phyloP scores from a whole-genome alignment of 2,888 invertebrate genomes.

The Notocelia uddmanniana region DNA sequence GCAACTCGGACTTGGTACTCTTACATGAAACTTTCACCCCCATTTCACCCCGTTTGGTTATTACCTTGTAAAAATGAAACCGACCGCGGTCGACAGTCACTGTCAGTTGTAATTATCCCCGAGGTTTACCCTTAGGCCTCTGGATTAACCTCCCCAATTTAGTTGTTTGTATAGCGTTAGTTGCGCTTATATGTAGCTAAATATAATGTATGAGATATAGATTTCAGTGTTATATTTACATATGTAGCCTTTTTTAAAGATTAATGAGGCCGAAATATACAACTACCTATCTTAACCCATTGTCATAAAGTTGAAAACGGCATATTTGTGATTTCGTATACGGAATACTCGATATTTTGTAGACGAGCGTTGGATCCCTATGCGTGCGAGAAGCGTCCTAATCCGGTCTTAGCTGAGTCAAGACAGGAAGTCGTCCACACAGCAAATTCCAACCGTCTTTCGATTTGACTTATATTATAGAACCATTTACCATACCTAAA shows the following conservation, averaged over 20 bases:
- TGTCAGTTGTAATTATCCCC: constrained; percentile 1
- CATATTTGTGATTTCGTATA: neutral
- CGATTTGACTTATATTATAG: constrained; percentile 12
- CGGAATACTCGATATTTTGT: neutral
- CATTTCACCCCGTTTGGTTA: neutral
- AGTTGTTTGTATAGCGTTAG: neutral
- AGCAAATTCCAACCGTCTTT: constrained; percentile 59
- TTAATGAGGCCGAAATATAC: neutral
- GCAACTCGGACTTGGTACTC: neutral
- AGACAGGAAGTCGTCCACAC: constrained; percentile 68
- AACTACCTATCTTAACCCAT: neutral
- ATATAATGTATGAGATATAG: neutral
- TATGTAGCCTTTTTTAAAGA: neutral
- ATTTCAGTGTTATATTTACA: neutral
- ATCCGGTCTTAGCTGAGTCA: constrained; percentile 75
- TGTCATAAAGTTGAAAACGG: neutral
- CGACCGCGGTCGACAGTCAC: neutral
- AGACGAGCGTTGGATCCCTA: constrained; percentile 56
- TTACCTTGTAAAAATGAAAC: neutral
- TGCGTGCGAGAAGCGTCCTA: constrained; percentile 72
- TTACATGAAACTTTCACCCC: neutral
- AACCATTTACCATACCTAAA: neutral
- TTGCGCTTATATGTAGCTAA: neutral
- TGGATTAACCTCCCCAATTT: constrained; percentile 1
- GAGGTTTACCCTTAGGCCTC: neutral